Base-by-base conservation (phyloP, 30 jellyfish, hydroid and myxozoan species). In the Mastigias papua region DNA sequence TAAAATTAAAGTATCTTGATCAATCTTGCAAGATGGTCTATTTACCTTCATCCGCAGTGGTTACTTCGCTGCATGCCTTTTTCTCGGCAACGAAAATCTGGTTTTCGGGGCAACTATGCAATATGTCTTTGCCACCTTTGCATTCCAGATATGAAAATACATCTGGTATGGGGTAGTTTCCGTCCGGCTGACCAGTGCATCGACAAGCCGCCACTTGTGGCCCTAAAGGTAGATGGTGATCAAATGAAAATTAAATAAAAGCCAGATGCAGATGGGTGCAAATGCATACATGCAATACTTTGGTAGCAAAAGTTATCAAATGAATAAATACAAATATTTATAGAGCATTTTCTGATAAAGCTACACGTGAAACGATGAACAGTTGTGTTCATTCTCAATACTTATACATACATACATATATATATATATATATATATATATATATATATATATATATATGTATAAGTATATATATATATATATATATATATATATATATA, bases 71-170 rank as follows among this genome's bases (percentile, higher is more conserved):
- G 78, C 94, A 85, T 29, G 74, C 69, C 69, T 51, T 85, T 49
- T 63, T 62, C 28, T 34, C 46, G 57, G 94, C 88, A 34, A 74
- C 88, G 49, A 72, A 85, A n/a, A 85, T 72, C 49, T 73, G 82
- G 22, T 88, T 88, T 7, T 84, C 70, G 0, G 96, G 96, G 42
- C 96, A 88, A 63, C 42, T 54, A 34, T 79, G 81, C 28, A 79
- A 62, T 19, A 73, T 88, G 34, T 88, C 90, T 69, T 68, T 31
- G 27, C 96, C 91, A 31, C 71, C 25, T 46, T 77, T 78, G 84
- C 96, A 88, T 67, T 70, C 90, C 75, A 88, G 30, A 48, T 88
- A 88, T 26, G 83, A 58, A 73, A 88, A 88, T 65, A 88, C 96
- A 70, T 88, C 96, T 0, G 90, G 77, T 21, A 88, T 34, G 33